phyloP scores from a whole-genome alignment of 2,888 invertebrate species.

The Drosophila sordidapex region DNA sequence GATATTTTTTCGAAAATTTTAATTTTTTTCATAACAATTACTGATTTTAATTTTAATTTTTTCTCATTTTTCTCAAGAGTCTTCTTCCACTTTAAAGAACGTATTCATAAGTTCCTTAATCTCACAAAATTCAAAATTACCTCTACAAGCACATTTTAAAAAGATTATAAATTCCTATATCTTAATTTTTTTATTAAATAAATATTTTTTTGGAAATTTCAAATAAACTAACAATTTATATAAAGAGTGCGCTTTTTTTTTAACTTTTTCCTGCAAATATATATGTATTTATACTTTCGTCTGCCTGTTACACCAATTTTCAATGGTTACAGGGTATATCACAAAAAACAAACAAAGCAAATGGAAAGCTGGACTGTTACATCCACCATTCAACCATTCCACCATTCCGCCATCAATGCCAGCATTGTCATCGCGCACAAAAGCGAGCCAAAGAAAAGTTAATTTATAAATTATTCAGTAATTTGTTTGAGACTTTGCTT shows the following conservation, averaged over 20 bases:
- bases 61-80: background rate
- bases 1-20: no score
- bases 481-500: conserved; percentile 80
- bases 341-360: conserved; percentile 37
- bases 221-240: background rate
- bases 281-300: background rate
- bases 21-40: background rate
- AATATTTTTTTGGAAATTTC: background rate
- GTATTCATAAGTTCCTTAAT: background rate
- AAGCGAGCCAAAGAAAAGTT: conserved; percentile 62
- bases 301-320: background rate
- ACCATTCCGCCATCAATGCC: conserved; percentile 2
- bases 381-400: background rate
- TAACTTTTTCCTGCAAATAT: background rate
- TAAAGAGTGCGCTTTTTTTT: background rate
- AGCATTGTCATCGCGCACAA: conserved; percentile 66
- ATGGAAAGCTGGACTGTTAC: conserved; percentile 29
- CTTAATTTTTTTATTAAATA: background rate
- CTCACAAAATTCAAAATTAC: background rate
- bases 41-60: background rate
- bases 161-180: background rate
- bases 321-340: background rate
- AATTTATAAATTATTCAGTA: conserved; percentile 82
- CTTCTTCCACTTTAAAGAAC: background rate
- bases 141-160: background rate